Base-by-base conservation (phyloP, 2,797 vertebrate genomes). In the Mycteria americana region DNA sequence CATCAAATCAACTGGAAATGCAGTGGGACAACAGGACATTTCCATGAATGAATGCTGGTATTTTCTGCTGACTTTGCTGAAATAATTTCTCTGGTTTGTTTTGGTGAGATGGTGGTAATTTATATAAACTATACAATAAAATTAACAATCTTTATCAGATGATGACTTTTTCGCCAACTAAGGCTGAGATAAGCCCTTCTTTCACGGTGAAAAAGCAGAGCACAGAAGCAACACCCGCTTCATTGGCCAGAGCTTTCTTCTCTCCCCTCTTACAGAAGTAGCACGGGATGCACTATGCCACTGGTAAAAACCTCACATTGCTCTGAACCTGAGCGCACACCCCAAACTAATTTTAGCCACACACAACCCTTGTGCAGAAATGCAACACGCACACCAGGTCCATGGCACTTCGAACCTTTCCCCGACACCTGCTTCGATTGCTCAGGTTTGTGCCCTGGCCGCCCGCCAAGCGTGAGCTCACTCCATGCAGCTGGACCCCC, bases 391-490 rank as follows among this genome's bases (percentile, higher is more conserved):
- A 51, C 39, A 37, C 24, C 16, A 30, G 80, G 72, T 25, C 87
- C 62, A 5, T 33, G 79, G 79, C 60, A 63, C 65, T 86, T 79
- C 72, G 82, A 83, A 59, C 59, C 65, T 33, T 35, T 48, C 62
- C 85, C 88, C 2, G 2, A 59, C 79, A 82, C 72, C 88, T 56
- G 69, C 86, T 95, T 60, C 41, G 51, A 17, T 81, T n/a, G 90
- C 94, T 53, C 3, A 3, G 94, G 85, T 46, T 10, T 37, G 92
- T 80, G 91, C 37, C 65, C 86, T 96, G 97, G 97, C 94, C 35
- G 8, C 45, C 25, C 57, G 93, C 95, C 97, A 97, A 86, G 88
- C 10, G 33, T 95, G 92, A 93, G 81, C 94, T 97, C 96, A 97
- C 24, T n/a, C 51, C 9, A 10, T 13, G 46, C 97, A 97, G 96